phyloP scores from a whole-genome alignment of 2,888 invertebrate genomes.

The Saturnia pavonia region DNA sequence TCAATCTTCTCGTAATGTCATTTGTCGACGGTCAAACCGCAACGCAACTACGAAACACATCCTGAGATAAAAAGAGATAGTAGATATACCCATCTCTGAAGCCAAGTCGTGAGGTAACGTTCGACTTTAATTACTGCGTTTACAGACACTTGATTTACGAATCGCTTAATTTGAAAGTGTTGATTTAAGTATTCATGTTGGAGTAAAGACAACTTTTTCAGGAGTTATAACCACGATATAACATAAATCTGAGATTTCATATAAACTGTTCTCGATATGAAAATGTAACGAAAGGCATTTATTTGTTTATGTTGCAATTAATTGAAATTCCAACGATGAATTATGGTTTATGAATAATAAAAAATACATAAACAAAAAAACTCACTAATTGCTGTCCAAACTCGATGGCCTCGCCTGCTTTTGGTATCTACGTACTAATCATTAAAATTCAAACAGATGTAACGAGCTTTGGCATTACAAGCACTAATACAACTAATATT shows the following conservation, averaged over 20 bases:
- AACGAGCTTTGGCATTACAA: background rate
- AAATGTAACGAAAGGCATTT: slow-evolving; percentile 30
- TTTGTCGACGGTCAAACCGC: slow-evolving; percentile 47
- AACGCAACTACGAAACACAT: background rate
- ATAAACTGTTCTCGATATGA: slow-evolving; percentile 32
- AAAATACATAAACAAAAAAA: background rate
- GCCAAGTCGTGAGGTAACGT: slow-evolving; percentile 43
- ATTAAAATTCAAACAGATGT: background rate
- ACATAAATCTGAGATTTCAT: slow-evolving; percentile 23
- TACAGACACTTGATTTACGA: slow-evolving; percentile 64
- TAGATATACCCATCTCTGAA: slow-evolving; percentile 24
- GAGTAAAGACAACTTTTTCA: slow-evolving; percentile 34
- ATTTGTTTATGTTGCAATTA: slow-evolving; percentile 37
- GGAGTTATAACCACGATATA: slow-evolving; percentile 23
- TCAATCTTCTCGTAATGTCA: slow-evolving; percentile 57
- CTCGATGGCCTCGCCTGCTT: background rate
- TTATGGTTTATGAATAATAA: background rate
- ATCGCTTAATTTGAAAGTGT: slow-evolving; percentile 65
- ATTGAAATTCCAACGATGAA: slow-evolving; percentile 21
- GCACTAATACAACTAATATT: too few species aligned
- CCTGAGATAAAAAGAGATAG: slow-evolving; percentile 25
- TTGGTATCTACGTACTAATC: background rate
- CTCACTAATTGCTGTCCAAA: background rate
- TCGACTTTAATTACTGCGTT: slow-evolving; percentile 68
- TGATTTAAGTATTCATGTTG: slow-evolving; percentile 58